A percentile compares a stretch with the other conserved stretches of the same genome.
phyloP scores from a whole-genome alignment of 2,888 invertebrate genomes.

The Drosophila cracens region DNA sequence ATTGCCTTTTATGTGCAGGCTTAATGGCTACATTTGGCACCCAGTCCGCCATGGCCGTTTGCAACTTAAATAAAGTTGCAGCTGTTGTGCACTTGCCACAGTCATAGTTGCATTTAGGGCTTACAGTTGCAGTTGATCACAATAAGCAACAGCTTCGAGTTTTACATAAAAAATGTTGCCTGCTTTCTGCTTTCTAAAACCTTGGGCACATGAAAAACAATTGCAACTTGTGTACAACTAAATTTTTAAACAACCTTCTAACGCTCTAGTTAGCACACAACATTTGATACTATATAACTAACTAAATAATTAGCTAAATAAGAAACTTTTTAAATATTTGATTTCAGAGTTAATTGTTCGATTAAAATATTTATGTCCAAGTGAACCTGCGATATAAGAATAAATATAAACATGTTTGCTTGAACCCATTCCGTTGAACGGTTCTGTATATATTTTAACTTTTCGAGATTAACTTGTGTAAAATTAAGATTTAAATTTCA shows the following conservation, averaged over 20 bases:
- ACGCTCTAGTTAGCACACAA: neutral
- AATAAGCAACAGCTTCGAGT: slow-evolving; percentile 42
- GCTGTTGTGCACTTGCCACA: slow-evolving; percentile 12
- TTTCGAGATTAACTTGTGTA: neutral
- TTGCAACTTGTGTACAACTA: neutral
- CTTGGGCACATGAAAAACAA: neutral
- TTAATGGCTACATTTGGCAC: slow-evolving; percentile 68
- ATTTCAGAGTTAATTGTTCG: neutral
- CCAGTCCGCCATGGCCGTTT: slow-evolving; percentile 19
- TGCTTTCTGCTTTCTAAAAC: neutral
- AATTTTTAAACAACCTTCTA: neutral
- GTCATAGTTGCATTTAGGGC: slow-evolving; percentile 7
- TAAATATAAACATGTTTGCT: neutral
- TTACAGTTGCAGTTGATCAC: slow-evolving; percentile 29
- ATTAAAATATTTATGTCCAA: neutral
- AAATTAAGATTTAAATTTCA: neutral
- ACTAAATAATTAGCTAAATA: neutral
- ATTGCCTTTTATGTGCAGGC: slow-evolving; percentile 72
- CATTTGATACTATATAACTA: neutral
- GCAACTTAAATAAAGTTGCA: slow-evolving; percentile 37
- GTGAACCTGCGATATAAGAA: neutral
- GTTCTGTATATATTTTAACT: neutral
- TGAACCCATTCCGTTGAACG: neutral
- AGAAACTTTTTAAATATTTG: neutral
- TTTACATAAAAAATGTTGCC: slow-evolving; percentile 33